Conservation (phyloP, 2,113 vertebrate genomes). For the Irena cyanogastra region DNA sequence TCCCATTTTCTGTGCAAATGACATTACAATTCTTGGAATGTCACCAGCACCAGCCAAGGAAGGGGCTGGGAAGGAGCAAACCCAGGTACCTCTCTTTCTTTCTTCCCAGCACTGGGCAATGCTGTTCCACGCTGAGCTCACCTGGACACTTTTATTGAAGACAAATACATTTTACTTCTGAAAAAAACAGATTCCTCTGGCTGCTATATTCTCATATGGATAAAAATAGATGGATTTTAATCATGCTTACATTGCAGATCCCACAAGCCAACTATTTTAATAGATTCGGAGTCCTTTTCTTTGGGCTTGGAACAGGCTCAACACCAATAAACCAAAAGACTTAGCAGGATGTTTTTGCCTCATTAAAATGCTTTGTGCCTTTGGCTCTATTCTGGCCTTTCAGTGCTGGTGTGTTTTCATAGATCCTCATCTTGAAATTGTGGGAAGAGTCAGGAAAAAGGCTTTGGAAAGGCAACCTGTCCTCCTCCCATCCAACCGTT, state of each 20-base stretch:
- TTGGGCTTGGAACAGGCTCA: neutral
- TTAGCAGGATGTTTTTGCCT: conserved; percentile 25
- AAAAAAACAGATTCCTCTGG: neutral
- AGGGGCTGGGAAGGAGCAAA: neutral
- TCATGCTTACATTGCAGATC: neutral
- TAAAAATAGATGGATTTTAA: neutral
- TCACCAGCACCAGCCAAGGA: neutral
- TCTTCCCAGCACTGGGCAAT: neutral
- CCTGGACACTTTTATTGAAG: neutral
- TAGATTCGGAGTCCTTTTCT: neutral
- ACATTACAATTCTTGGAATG: neutral
- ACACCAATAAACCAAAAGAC: neutral
- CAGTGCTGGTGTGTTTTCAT: neutral
- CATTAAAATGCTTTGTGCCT: conserved; percentile 22
- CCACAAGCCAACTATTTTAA: conserved; percentile 15
- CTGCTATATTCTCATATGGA: neutral
- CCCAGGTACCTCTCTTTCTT: neutral
- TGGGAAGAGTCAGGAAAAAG: neutral
- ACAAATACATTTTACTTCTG: neutral
- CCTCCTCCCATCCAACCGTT: neutral
- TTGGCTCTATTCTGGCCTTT: neutral
- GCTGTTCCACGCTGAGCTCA: neutral
- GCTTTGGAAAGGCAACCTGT: neutral
- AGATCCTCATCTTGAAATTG: neutral
- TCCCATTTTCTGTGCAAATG: neutral